These are phyloP conservation scores for Melitaea athalia DNA, from an alignment of 2,888 invertebrate species.

Conservation along the genomic window DNA sequence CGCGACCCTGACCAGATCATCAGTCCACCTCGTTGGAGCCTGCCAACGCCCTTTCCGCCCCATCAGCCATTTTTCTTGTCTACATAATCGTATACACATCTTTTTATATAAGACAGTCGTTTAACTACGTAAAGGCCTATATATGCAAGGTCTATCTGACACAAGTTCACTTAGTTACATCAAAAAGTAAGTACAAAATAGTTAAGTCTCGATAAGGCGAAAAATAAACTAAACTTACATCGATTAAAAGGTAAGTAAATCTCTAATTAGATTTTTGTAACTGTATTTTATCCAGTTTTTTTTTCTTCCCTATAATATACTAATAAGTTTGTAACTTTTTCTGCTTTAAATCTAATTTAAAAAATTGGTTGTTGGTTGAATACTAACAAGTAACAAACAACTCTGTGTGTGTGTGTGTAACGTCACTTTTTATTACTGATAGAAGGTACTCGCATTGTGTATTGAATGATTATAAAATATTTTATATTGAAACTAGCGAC, in stretches of 20 bases:
- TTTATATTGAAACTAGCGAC: slow-evolving; percentile 2
- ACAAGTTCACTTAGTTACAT: background rate
- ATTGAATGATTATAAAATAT: background rate
- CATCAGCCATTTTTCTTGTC: no score
- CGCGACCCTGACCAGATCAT: no score
- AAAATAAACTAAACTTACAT: background rate
- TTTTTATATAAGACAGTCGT: no score
- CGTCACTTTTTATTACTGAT: no score
- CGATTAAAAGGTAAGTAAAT: background rate
- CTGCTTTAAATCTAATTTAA: background rate
- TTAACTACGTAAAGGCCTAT: no score
- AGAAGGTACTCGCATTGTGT: background rate
- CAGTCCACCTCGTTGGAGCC: no score
- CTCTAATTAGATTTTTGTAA: background rate
- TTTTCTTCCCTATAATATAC: background rate
- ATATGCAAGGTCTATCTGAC: no score
- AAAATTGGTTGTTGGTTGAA: background rate
- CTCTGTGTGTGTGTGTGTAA: background rate
- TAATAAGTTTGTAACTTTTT: background rate
- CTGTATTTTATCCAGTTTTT: background rate
- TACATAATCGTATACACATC: no score
- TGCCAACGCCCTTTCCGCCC: no score
- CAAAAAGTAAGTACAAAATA: background rate
- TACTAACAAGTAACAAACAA: background rate
- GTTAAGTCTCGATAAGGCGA: background rate